Percentiles rank a stretch among this genome's conserved stretches.
phyloP scores from a whole-genome alignment of 2,113 vertebrate species.

The Daubentonia madagascariensis region DNA sequence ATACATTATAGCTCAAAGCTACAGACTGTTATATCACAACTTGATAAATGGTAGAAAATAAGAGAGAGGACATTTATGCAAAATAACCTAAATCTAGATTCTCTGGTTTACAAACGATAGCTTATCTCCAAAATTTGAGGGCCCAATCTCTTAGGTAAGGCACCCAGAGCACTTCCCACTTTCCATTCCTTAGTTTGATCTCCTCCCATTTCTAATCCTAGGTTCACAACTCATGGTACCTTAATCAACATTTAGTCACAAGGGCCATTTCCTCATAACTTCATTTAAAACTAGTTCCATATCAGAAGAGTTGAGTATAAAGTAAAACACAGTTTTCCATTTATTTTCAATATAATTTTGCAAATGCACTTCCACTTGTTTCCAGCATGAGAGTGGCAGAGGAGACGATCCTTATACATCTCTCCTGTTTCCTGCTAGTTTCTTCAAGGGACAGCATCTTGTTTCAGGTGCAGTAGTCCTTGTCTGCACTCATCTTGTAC shows the following conservation, averaged over 20 bases:
- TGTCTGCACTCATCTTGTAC: neutral
- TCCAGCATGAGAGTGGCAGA: neutral
- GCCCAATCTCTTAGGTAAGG: neutral
- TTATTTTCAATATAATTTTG: slow-evolving; percentile 28
- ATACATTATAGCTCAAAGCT: neutral
- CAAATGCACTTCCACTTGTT: neutral
- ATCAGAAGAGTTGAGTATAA: neutral
- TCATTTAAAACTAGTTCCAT: slow-evolving; percentile 21
- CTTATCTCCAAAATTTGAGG: slow-evolving; percentile 12
- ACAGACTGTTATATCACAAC: neutral
- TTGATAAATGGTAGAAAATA: neutral
- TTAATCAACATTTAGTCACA: slow-evolving; percentile 35
- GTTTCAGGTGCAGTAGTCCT: neutral
- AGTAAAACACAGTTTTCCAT: slow-evolving; percentile 27
- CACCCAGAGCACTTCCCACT: neutral
- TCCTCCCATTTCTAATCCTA: neutral
- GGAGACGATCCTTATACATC: neutral
- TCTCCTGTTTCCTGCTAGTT: neutral
- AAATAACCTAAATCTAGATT: slow-evolving; percentile 27
- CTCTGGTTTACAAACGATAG: slow-evolving; percentile 32
- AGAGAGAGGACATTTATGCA: neutral
- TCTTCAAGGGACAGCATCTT: neutral
- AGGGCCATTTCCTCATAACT: slow-evolving; percentile 24
- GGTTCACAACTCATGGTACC: slow-evolving; percentile 18
- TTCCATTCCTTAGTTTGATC: slow-evolving; percentile 30